phyloP scores from a whole-genome alignment of 1,140 invertebrate genomes.

The Venustaconcha ellipsiformis region DNA sequence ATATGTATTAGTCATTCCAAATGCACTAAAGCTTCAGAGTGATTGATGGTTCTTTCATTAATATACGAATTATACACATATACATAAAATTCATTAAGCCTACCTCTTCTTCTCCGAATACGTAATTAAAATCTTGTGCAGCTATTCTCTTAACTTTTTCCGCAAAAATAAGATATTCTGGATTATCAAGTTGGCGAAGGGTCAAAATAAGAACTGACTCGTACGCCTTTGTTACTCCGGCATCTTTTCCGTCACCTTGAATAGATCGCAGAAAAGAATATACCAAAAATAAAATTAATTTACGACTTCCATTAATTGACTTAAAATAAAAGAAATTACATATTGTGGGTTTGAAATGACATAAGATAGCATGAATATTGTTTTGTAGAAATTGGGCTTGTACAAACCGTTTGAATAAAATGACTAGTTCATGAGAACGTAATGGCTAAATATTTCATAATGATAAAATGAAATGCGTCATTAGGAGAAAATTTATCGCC shows the following conservation, averaged over 20 bases:
- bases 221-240: slow-evolving; percentile 39
- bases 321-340: neutral
- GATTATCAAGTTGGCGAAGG: slow-evolving; percentile 33
- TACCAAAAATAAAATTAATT: neutral
- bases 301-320: neutral
- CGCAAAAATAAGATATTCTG: slow-evolving; percentile 37
- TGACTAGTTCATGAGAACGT: too few relatives aligned
- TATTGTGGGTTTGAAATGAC: neutral
- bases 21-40: too few relatives aligned
- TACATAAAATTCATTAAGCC: too few relatives aligned
- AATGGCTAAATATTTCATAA: too few relatives aligned
- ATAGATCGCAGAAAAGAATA: neutral
- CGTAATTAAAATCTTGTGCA: slow-evolving; percentile 35
- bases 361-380: neutral
- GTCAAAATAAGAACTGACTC: slow-evolving; percentile 38
- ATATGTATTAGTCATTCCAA: too few relatives aligned
- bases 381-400: neutral
- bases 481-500: too few relatives aligned
- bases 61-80: too few relatives aligned
- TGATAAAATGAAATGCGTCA: too few relatives aligned
- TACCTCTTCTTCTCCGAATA: slow-evolving; percentile 30
- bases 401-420: too few relatives aligned
- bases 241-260: slow-evolving; percentile 41
- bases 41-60: too few relatives aligned
- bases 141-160: slow-evolving; percentile 39